These are phyloP conservation scores for Coregonus clupeaformis DNA, from an alignment of 2,113 vertebrate species.

Conservation along the genomic window DNA sequence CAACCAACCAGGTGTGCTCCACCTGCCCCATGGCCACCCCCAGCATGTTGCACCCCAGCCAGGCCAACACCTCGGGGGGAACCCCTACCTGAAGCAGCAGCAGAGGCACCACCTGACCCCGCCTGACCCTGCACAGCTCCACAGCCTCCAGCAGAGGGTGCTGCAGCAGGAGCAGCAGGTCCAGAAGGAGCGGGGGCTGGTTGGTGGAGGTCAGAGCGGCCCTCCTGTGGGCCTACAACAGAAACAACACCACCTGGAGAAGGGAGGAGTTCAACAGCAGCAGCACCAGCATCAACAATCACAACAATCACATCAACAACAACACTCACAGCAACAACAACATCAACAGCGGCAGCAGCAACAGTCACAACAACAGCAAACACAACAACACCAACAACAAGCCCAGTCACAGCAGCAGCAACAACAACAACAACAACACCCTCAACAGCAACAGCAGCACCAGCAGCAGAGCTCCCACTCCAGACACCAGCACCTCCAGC, in stretches of 20 bases:
- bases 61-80: constrained; percentile 81
- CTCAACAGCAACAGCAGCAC: constrained; percentile 65
- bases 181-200: constrained; percentile 90
- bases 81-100: constrained; percentile 83
- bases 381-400: constrained; percentile 79
- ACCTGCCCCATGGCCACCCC: constrained; percentile 78
- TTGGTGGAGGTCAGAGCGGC: constrained; percentile 79
- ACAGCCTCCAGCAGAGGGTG: constrained; percentile 84
- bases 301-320: constrained; percentile 77
- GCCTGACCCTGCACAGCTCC: constrained; percentile 80
- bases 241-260: constrained; percentile 82
- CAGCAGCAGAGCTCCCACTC: constrained; percentile 76
- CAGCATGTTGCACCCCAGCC: constrained; percentile 80
- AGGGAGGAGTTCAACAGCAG: constrained; percentile 76
- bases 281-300: constrained; percentile 76
- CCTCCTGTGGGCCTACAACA: constrained; percentile 84
- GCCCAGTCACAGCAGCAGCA: constrained; percentile 69
- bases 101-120: constrained; percentile 84
- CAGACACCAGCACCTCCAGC: constrained; percentile 66
- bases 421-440: constrained; percentile 85
- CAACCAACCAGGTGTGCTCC: constrained; percentile 78
- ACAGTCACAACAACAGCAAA: constrained; percentile 77
- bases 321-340: constrained; percentile 71
- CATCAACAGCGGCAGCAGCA: constrained; percentile 49
- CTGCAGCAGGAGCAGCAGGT: constrained; percentile 89